These are phyloP conservation scores for Embiotoca jacksoni DNA, from an alignment of 2,113 vertebrate species.

Conservation along the genomic window DNA sequence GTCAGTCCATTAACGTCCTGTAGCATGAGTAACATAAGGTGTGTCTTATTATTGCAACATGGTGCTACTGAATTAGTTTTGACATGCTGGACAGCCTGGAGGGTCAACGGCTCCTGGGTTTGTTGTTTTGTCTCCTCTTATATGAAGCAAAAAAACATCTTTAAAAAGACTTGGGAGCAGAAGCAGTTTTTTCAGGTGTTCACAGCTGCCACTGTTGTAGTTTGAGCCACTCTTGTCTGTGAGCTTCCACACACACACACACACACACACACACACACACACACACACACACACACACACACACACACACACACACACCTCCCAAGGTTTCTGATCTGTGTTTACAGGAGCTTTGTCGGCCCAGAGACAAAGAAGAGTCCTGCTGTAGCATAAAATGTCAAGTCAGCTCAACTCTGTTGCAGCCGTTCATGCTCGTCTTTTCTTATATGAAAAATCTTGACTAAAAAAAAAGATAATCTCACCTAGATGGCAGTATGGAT, in stretches of 20 bases:
- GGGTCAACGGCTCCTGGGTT: background rate
- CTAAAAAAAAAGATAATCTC: conserved; percentile 9
- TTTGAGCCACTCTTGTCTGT: conserved; percentile 1
- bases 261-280: conserved; percentile 38
- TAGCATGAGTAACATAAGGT: background rate
- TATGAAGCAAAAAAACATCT: background rate
- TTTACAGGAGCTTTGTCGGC: conserved; percentile 52
- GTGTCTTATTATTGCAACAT: conserved; percentile 17
- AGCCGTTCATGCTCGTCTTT: background rate
- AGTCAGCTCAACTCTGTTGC: background rate
- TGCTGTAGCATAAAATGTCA: background rate
- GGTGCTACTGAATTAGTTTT: conserved; percentile 15
- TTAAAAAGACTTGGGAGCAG: background rate
- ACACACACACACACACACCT: conserved; percentile 38
- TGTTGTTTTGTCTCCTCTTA: conserved; percentile 9
- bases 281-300: background rate
- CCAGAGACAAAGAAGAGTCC: conserved; percentile 14
- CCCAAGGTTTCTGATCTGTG: conserved; percentile 43
- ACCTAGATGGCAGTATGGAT: background rate
- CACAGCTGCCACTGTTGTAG: conserved; percentile 52
- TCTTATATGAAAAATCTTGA: conserved; percentile 20
- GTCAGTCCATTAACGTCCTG: conserved; percentile 6
- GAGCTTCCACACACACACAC: conserved; percentile 14
- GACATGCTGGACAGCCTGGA: conserved; percentile 12
- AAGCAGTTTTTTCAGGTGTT: conserved; percentile 32